Evolutionary conservation across 2,888 invertebrate species (phyloP).

Genomic region (Phortica okadai): DNA sequence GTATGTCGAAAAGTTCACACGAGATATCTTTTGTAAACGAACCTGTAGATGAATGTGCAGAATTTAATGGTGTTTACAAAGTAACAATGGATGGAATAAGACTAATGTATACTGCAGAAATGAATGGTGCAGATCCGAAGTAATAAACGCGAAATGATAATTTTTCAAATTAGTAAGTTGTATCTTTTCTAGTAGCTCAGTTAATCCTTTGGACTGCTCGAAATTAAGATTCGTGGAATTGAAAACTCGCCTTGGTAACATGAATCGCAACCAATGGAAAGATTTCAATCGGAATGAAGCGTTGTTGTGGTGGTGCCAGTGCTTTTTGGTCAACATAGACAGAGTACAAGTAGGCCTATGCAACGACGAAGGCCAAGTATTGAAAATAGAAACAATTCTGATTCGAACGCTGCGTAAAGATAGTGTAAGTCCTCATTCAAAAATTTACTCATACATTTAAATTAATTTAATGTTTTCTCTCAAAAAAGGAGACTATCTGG

Average conservation of each 20-base stretch:
- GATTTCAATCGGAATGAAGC: neutral
- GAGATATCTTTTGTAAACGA: neutral
- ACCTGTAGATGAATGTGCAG: neutral
- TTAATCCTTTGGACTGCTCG: neutral
- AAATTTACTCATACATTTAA: neutral
- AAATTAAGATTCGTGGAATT: conserved; percentile 15
- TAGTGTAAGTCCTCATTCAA: neutral
- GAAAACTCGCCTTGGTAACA: conserved; percentile 1
- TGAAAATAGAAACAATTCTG: neutral
- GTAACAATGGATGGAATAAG: neutral
- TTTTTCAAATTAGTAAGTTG: neutral
- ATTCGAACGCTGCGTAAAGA: conserved; percentile 16
- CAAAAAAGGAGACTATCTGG: neutral
- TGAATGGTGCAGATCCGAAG: neutral
- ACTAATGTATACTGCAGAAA: conserved; percentile 18
- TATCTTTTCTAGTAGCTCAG: neutral
- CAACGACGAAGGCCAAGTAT: neutral
- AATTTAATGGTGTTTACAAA: conserved; percentile 8
- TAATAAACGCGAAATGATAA: neutral
- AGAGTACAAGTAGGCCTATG: neutral
- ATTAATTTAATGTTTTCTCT: neutral
- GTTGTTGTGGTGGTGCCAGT: conserved; percentile 14
- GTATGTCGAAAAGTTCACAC: neutral
- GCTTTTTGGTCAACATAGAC: neutral
- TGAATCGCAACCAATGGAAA: neutral